A percentile compares a stretch with the other conserved stretches of the same genome.
These are phyloP conservation scores for Acheta domesticus DNA, from an alignment of 2,888 invertebrate genomes.

Conservation along the genomic window DNA sequence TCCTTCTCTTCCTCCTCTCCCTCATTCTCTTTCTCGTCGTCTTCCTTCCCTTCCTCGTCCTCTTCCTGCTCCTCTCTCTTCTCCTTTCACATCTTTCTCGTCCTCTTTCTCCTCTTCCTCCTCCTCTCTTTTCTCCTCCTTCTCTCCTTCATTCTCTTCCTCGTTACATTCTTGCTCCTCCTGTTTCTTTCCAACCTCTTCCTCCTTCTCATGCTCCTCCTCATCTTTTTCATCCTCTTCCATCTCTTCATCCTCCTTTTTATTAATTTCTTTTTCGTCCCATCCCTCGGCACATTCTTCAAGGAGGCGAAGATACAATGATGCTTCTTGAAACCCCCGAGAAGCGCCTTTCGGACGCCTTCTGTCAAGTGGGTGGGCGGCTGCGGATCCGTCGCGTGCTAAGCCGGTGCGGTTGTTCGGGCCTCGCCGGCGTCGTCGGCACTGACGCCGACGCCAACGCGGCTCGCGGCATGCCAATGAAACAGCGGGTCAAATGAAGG, in stretches of 20 bases:
- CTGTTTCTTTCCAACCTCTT: not conserved
- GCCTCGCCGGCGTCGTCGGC: too few species aligned
- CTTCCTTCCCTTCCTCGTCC: not conserved
- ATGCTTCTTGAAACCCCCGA: too few species aligned
- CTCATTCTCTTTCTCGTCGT: not conserved
- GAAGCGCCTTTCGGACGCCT: too few species aligned
- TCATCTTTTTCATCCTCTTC: not conserved
- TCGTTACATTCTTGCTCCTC: too few species aligned
- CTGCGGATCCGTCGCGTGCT: too few species aligned
- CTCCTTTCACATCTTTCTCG: not conserved
- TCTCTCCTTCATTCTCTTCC: not conserved
- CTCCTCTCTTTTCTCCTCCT: not conserved
- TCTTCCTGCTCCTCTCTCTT: not conserved
- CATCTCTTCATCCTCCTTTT: not conserved
- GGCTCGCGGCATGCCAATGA: not conserved
- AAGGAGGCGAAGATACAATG: too few species aligned
- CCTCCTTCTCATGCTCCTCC: not conserved
- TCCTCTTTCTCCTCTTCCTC: not conserved
- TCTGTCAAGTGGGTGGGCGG: too few species aligned
- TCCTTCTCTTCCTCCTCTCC: too few species aligned
- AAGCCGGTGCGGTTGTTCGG: too few species aligned
- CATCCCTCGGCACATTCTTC: too few species aligned
- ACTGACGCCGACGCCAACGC: not conserved
- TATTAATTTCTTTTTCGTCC: too few species aligned
- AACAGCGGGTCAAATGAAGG: conserved; percentile 7